Conservation (phyloP, 2,113 vertebrate species). For the Regulus satrapa region DNA sequence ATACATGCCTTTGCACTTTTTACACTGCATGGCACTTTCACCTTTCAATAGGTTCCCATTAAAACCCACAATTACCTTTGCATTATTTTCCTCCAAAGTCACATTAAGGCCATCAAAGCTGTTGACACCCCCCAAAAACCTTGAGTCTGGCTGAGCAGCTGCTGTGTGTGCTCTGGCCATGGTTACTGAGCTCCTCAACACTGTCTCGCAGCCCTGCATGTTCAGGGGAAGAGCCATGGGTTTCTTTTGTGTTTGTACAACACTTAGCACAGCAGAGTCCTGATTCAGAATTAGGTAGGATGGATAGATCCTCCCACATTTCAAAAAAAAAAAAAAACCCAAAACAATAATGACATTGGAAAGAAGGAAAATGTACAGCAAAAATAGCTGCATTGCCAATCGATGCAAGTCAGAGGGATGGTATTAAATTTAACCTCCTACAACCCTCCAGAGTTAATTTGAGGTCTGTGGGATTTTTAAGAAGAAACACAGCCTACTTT, state of each 20-base stretch:
- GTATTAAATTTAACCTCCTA: constrained; percentile 24
- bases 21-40: not conserved
- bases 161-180: fast-evolving
- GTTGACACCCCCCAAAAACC: not conserved
- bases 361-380: not conserved
- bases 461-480: not conserved
- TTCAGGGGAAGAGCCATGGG: not conserved
- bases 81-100: not conserved
- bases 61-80: not conserved
- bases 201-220: not conserved
- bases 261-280: not conserved
- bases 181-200: not conserved
- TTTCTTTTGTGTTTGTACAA: not conserved
- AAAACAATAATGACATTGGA: not conserved
- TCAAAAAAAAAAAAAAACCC: not conserved
- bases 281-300: not conserved
- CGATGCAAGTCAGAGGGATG: not conserved
- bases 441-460: constrained; percentile 18
- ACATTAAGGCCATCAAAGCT: not conserved
- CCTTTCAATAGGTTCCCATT: not conserved
- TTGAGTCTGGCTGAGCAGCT: not conserved
- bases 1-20: not conserved
- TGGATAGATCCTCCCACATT: not conserved
- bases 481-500: not conserved
- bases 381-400: not conserved